Percentiles rank a stretch among this genome's conserved stretches.
These are phyloP conservation scores for Macaria liturata DNA, from an alignment of 2,888 invertebrate genomes.

Conservation along the genomic window DNA sequence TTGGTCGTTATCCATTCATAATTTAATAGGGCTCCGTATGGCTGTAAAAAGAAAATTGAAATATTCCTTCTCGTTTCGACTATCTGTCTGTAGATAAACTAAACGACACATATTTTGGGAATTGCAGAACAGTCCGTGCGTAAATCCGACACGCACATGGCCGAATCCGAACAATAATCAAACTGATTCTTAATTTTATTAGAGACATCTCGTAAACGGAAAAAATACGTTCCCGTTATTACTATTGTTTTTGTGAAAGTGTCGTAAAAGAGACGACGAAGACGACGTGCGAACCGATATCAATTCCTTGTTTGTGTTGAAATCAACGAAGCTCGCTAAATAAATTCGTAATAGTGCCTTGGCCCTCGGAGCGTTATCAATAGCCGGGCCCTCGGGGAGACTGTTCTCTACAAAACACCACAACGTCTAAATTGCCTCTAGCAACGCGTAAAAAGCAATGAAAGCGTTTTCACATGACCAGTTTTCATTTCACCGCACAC, in stretches of 20 bases:
- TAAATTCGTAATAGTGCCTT: conserved; percentile 38
- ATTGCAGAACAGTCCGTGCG: too few relatives aligned
- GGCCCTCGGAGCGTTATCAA: conserved; percentile 63
- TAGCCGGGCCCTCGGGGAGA: conserved; percentile 49
- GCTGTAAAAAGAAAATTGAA: too few relatives aligned
- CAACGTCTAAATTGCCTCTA: conserved; percentile 76
- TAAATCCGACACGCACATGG: too few relatives aligned
- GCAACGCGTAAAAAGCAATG: conserved; percentile 80
- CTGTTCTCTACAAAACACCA: conserved; percentile 63
- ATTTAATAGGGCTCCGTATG: too few relatives aligned
- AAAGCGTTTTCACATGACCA: conserved; percentile 80
- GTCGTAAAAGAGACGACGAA: conserved; percentile 19
- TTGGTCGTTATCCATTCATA: too few relatives aligned
- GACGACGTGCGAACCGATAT: conserved; percentile 20
- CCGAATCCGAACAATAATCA: neutral
- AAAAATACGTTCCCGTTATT: conserved; percentile 11
- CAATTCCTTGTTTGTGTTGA: conserved; percentile 28
- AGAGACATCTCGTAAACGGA: conserved; percentile 15
- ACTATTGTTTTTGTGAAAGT: conserved; percentile 16
- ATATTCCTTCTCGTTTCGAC: too few relatives aligned
- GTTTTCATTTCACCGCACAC: conserved; percentile 75
- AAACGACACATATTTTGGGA: too few relatives aligned
- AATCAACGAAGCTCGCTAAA: conserved; percentile 57
- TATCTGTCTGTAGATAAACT: too few relatives aligned
- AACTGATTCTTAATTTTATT: conserved; percentile 6